Conservation (phyloP, 1,140 invertebrate species). For the Hyphantria cunea region DNA sequence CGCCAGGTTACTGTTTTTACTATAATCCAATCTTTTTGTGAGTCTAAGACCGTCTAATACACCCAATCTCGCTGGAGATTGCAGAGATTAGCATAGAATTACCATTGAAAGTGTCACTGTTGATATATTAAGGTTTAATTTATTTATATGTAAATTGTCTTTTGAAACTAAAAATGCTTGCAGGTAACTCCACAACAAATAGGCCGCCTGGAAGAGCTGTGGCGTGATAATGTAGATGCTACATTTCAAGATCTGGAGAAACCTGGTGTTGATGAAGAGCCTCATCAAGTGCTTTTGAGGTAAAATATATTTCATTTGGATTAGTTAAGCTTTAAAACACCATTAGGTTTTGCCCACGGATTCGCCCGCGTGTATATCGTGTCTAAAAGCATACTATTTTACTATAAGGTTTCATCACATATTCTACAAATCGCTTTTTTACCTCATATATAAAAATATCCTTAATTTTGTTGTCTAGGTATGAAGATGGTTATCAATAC, state of each 20-base stretch:
- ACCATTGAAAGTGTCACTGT: too few relatives aligned
- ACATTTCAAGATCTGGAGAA: conserved; percentile 99
- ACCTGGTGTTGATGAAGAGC: conserved; percentile 98
- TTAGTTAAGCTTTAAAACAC: not conserved
- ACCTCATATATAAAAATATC: too few relatives aligned
- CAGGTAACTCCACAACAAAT: conserved; percentile 98
- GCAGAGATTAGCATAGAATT: too few relatives aligned
- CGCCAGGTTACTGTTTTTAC: conserved; percentile 88
- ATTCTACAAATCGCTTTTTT: too few relatives aligned
- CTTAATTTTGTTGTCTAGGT: conserved; percentile 78
- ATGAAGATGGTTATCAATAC: conserved; percentile 99
- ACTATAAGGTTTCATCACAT: too few relatives aligned
- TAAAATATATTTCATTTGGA: conserved; percentile 64
- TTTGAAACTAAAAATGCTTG: conserved; percentile 15
- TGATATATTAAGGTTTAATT: too few relatives aligned
- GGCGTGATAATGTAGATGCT: conserved; percentile 99
- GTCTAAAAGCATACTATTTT: too few relatives aligned
- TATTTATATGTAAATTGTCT: not conserved
- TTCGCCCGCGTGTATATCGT: too few relatives aligned
- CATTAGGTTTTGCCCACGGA: too few relatives aligned
- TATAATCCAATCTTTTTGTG: too few relatives aligned
- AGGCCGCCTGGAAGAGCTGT: conserved; percentile 98
- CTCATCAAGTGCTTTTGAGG: conserved; percentile 95
- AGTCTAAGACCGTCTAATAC: too few relatives aligned
- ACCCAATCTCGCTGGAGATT: too few relatives aligned